Conservation (phyloP, 2,888 invertebrate species). For the Trachelus troglodyta region DNA sequence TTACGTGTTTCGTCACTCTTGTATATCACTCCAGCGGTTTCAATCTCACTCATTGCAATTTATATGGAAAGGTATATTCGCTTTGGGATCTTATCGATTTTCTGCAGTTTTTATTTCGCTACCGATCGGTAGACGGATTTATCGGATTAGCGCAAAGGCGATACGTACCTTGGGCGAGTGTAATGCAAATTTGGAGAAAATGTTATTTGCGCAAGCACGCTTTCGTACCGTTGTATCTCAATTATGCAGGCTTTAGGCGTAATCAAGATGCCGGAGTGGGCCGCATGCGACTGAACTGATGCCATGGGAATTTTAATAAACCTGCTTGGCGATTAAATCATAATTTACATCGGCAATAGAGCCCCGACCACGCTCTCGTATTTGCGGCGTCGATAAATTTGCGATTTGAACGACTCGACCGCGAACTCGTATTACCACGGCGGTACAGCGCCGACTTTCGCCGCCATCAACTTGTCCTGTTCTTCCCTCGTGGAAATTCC, state of each 20-base stretch:
- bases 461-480: too few relatives aligned
- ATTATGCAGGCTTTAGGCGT: constrained; percentile 4
- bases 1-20: not conserved
- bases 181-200: too few relatives aligned
- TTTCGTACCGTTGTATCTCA: not conserved
- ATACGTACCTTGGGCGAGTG: too few relatives aligned
- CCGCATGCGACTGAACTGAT: constrained; percentile 10
- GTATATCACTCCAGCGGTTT: not conserved
- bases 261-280: not conserved
- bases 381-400: constrained; percentile 38
- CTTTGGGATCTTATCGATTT: not conserved
- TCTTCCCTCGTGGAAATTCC: not conserved
- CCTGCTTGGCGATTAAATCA: constrained; percentile 14
- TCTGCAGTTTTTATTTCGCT: too few relatives aligned
- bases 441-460: too few relatives aligned
- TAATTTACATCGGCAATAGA: constrained; percentile 13
- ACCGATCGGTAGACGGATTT: too few relatives aligned
- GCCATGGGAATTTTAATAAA: constrained; percentile 16
- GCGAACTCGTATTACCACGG: too few relatives aligned
- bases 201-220: too few relatives aligned
- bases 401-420: constrained; percentile 38
- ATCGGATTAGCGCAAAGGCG: too few relatives aligned
- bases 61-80: not conserved
- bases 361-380: constrained; percentile 13
- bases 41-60: not conserved